Percentiles rank a stretch among this genome's conserved stretches.
Conservation (phyloP, 23 tunicate species). For the Phallusia fumigata region DNA sequence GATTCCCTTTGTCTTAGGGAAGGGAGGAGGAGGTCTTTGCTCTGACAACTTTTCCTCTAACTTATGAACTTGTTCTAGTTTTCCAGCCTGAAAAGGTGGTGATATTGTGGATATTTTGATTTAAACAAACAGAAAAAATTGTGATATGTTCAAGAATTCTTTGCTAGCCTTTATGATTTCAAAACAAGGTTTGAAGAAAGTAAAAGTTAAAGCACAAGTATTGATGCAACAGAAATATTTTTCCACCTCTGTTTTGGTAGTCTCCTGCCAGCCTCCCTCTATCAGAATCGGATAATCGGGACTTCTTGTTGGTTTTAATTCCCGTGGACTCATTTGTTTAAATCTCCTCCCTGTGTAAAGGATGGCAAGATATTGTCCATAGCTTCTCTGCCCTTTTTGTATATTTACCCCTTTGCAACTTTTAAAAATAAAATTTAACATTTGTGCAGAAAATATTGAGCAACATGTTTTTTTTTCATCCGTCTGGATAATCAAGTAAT, state of each 20-base stretch:
- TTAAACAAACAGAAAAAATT: not conserved
- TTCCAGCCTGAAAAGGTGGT: slow-evolving; percentile 17
- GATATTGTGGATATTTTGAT: too few relatives aligned
- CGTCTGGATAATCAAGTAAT: too few relatives aligned
- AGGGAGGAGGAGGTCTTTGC: slow-evolving; percentile 20
- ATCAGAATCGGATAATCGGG: slow-evolving; percentile 51
- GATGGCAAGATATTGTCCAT: not conserved
- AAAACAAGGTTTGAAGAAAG: too few relatives aligned
- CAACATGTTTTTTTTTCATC: too few relatives aligned
- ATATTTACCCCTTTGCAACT: too few relatives aligned
- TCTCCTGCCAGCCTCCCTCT: slow-evolving; percentile 78
- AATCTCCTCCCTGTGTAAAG: slow-evolving; percentile 41
- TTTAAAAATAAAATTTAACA: not conserved
- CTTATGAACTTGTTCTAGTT: slow-evolving; percentile 41
- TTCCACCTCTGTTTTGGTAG: slow-evolving; percentile 62
- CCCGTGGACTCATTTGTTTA: slow-evolving; percentile 56
- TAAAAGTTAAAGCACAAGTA: not conserved
- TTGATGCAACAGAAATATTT: too few relatives aligned
- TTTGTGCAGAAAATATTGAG: not conserved
- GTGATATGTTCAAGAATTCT: not conserved
- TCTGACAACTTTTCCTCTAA: slow-evolving; percentile 39
- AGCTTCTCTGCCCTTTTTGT: not conserved
- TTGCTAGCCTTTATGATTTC: too few relatives aligned
- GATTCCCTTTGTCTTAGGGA: slow-evolving; percentile 39
- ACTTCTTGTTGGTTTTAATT: slow-evolving; percentile 54